phyloP scores from a whole-genome alignment of 2,888 invertebrate genomes.

The Gnatocerus cornutus region DNA sequence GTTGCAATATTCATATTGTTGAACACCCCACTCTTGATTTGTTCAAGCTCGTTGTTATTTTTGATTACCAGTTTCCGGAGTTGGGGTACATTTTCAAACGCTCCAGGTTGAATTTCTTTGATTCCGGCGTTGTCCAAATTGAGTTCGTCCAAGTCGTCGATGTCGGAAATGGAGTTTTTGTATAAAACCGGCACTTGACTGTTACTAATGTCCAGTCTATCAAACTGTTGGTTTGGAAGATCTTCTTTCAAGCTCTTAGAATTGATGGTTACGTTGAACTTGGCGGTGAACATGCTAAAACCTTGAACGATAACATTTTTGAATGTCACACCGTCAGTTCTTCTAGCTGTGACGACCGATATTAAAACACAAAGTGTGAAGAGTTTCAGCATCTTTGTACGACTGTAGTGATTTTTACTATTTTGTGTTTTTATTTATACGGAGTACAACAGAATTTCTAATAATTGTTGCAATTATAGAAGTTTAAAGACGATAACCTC shows the following conservation, averaged over 20 bases:
- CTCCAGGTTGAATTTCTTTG: constrained; percentile 55
- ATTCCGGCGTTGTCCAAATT: constrained; percentile 54
- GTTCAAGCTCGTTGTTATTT: constrained; percentile 53
- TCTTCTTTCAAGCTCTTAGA: constrained; percentile 57
- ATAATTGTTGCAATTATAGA: constrained; percentile 4
- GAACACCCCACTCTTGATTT: constrained; percentile 57
- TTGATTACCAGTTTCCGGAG: constrained; percentile 51
- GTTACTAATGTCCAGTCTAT: constrained; percentile 58
- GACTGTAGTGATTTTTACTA: neutral
- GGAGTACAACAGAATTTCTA: neutral
- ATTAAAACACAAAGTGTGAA: constrained; percentile 6
- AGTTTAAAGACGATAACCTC: constrained; percentile 2
- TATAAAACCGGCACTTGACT: constrained; percentile 59
- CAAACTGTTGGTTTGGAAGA: constrained; percentile 55
- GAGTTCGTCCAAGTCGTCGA: constrained; percentile 59
- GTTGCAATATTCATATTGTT: constrained; percentile 55
- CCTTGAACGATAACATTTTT: constrained; percentile 59
- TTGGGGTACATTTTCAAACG: constrained; percentile 54
- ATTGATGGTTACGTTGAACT: constrained; percentile 57
- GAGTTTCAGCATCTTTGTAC: constrained; percentile 15
- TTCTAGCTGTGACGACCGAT: neutral
- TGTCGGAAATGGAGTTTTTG: constrained; percentile 55
- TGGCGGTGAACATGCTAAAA: constrained; percentile 57
- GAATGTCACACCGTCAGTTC: constrained; percentile 53
- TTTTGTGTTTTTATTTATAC: neutral